These are phyloP conservation scores for Seladonia tumulorum DNA, from an alignment of 2,888 invertebrate species.

Conservation along the genomic window DNA sequence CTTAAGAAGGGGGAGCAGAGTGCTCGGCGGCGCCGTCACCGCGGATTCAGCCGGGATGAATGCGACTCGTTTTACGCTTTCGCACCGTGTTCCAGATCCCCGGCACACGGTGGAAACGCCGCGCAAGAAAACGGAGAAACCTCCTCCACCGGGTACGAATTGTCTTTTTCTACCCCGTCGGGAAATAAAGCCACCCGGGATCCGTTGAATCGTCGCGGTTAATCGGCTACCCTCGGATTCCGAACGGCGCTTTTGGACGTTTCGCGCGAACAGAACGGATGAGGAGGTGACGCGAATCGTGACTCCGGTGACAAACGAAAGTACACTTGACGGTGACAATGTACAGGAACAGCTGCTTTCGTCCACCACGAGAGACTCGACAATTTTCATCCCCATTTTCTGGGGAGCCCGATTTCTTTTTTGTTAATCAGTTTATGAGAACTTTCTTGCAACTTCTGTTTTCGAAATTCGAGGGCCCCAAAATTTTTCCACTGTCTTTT, in stretches of 20 bases:
- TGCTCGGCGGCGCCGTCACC: background rate
- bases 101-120: background rate
- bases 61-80: conserved; percentile 13
- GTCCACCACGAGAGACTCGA: background rate
- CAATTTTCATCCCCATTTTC: background rate
- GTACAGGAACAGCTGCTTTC: background rate
- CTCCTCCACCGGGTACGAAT: too few relatives aligned
- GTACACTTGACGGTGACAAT: conserved; percentile 5
- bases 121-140: background rate
- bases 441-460: too few relatives aligned
- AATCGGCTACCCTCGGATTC: background rate
- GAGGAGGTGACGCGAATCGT: conserved; percentile 5
- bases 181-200: background rate
- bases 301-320: background rate
- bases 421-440: too few relatives aligned
- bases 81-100: background rate
- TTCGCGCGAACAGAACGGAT: conserved; percentile 11
- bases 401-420: too few relatives aligned
- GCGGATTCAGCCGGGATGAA: conserved; percentile 14
- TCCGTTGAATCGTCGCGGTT: background rate
- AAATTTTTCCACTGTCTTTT: too few relatives aligned
- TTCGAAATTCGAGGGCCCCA: too few relatives aligned
- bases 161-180: background rate
- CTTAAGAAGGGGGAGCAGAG: background rate
- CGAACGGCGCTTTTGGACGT: conserved; percentile 4